Evolutionary conservation across 2,888 invertebrate species (phyloP).

Genomic region (Petrolisthes cinctipes): DNA sequence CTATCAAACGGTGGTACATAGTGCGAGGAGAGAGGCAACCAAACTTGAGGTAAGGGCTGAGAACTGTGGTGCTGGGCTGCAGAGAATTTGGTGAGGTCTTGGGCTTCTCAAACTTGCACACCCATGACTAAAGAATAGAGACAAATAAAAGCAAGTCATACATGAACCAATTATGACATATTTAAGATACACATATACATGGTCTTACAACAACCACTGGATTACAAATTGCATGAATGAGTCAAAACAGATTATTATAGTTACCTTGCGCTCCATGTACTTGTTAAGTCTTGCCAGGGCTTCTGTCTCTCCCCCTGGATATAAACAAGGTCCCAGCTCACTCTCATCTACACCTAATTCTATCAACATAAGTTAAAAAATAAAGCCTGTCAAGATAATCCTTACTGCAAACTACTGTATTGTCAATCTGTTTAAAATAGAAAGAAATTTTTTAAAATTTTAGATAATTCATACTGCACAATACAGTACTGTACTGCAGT

Average conservation of each 20-base stretch:
- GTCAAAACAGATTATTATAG: background rate
- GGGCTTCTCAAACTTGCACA: constrained; percentile 86
- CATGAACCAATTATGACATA: background rate
- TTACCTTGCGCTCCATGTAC: constrained; percentile 71
- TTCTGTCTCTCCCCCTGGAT: constrained; percentile 78
- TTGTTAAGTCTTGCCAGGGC: constrained; percentile 75
- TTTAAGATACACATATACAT: background rate
- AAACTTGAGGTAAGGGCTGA: constrained; percentile 87
- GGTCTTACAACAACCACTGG: background rate
- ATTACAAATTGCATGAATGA: background rate
- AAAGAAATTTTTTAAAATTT: no score
- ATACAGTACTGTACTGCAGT: no score
- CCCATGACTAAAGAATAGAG: constrained; percentile 79
- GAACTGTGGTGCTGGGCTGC: constrained; percentile 84
- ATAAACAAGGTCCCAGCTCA: constrained; percentile 73
- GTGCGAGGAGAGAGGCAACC: constrained; percentile 86
- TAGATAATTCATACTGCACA: no score
- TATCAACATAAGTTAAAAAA: no score
- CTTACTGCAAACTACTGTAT: no score
- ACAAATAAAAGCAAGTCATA: background rate
- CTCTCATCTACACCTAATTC: constrained; percentile 73
- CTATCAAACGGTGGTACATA: constrained; percentile 85
- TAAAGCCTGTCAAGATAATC: no score
- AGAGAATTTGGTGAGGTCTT: constrained; percentile 90
- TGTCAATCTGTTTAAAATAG: no score